Percentiles rank a stretch among this genome's conserved stretches.
These are phyloP conservation scores for Cyprinus carpio DNA, from an alignment of 2,113 vertebrate species.

Conservation along the genomic window DNA sequence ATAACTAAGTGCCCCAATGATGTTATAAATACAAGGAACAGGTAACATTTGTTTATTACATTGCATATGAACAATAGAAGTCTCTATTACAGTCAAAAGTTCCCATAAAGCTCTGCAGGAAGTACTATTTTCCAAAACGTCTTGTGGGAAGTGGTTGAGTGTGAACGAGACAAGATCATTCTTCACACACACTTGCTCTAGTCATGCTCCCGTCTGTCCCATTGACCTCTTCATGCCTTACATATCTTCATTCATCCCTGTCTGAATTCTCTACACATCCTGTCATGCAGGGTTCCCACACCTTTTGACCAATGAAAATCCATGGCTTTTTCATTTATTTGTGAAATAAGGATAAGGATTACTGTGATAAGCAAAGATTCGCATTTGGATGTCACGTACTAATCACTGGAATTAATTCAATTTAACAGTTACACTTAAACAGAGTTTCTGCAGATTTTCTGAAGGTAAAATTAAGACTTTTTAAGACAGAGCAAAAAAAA, in stretches of 20 bases:
- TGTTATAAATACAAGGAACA: background rate
- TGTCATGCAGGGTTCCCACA: background rate
- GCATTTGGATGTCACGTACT: background rate
- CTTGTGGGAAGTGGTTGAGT: background rate
- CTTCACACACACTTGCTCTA: background rate
- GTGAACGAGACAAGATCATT: background rate
- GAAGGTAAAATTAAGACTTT: too few relatives aligned
- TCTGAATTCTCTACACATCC: background rate
- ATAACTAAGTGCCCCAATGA: background rate
- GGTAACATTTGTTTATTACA: background rate
- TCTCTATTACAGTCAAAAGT: background rate
- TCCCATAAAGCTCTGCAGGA: background rate
- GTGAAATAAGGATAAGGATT: background rate
- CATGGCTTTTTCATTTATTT: background rate
- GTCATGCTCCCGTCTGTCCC: background rate
- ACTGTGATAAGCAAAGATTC: background rate
- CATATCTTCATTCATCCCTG: background rate
- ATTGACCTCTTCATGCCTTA: background rate
- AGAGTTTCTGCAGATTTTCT: too few relatives aligned
- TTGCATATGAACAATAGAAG: background rate
- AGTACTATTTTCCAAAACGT: background rate
- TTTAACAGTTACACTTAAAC: background rate
- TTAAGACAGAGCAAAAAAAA: too few relatives aligned
- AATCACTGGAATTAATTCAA: background rate
- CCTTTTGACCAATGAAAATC: background rate